Percentiles rank a stretch among this genome's conserved stretches.
Evolutionary conservation across 1,140 invertebrate genomes (phyloP).

Genomic region (Tigriopus japonicus): DNA sequence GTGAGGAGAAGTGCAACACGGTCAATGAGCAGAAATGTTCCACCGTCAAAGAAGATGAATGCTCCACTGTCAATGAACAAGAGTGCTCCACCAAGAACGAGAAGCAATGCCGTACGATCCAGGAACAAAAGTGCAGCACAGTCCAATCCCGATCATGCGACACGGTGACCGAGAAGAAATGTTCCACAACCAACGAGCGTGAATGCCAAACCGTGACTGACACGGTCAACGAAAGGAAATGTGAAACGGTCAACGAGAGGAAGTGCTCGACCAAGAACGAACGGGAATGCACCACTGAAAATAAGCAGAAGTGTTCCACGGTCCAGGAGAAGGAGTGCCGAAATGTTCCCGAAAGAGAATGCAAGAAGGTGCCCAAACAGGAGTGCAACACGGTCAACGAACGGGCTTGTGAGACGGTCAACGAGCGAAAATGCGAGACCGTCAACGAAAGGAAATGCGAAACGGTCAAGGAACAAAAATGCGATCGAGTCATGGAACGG

Average conservation of each 20-base stretch:
- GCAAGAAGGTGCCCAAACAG: constrained; percentile 8
- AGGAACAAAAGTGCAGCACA: constrained; percentile 8
- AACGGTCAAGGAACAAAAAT: neutral
- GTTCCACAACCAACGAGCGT: constrained; percentile 2
- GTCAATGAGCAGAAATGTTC: constrained; percentile 8
- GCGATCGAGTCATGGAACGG: neutral
- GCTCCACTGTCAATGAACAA: constrained; percentile 8
- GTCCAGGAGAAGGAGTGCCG: neutral
- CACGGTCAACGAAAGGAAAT: neutral
- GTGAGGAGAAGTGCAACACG: constrained; percentile 6
- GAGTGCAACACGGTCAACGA: constrained; percentile 2
- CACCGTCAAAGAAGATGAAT: constrained; percentile 12
- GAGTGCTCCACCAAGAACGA: constrained; percentile 6
- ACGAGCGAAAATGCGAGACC: neutral
- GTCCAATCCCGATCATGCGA: constrained; percentile 4
- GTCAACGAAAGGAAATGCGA: neutral
- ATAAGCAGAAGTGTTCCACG: neutral
- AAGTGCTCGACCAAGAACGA: constrained; percentile 10
- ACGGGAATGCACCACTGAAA: constrained; percentile 3
- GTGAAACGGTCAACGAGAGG: neutral
- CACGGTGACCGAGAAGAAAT: constrained; percentile 8
- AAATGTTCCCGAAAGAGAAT: neutral
- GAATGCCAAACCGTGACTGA: constrained; percentile 2
- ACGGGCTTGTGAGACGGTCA: constrained; percentile 2
- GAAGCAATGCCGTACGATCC: constrained; percentile 7